Evolutionary conservation across 2,113 vertebrate genomes (phyloP), one percentile per base, ranked within the genome.

Genomic region (Pygoscelis adeliae): DNA sequence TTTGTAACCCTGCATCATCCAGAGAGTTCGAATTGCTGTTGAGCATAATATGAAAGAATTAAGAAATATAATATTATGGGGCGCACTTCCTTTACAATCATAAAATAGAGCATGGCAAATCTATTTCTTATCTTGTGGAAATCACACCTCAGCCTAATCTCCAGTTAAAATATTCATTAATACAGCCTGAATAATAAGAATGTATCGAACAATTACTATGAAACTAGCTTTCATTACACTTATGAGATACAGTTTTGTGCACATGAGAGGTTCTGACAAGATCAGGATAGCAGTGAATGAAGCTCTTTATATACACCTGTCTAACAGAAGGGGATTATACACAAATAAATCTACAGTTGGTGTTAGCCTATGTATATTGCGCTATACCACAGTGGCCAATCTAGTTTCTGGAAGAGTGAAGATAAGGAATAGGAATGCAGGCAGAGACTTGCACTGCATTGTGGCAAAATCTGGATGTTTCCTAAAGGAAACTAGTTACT

Each of bases 151-250:
- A 42, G 77, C 30, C 34, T 92, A 91, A 97, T 89, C 91, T 95
- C 53, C 77, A 87, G 66, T 76, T 96, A 94, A 97, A 96, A 96
- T 89, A 95, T 91, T 95, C 83, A 94, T 94, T 94, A 94, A 91
- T 84, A 42, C 62, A 87, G 49, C 30, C 86, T 74, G 72, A 96
- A 96, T 87, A 92, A 91, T 83, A 93, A 87, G 44, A 61, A 79
- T 13, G 10, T 52, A 18, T 13, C 67, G 83, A 96, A 93, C 88
- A 93, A 95, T 94, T 89, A 69, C 62, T 85, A 16, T 72, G 80
- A 95, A 84, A 79, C 56, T 36, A 30, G 62, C 67, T 95, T 92
- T 91, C 69, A 52, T 89, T 84, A 49, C 40, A 15, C 32, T 88
- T 80, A 38, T 0, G 53, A 92, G 83, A 69, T 89, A 36, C 19